These are phyloP conservation scores for Tupiocoris notatus DNA, from an alignment of 2,888 invertebrate species.

Conservation along the genomic window DNA sequence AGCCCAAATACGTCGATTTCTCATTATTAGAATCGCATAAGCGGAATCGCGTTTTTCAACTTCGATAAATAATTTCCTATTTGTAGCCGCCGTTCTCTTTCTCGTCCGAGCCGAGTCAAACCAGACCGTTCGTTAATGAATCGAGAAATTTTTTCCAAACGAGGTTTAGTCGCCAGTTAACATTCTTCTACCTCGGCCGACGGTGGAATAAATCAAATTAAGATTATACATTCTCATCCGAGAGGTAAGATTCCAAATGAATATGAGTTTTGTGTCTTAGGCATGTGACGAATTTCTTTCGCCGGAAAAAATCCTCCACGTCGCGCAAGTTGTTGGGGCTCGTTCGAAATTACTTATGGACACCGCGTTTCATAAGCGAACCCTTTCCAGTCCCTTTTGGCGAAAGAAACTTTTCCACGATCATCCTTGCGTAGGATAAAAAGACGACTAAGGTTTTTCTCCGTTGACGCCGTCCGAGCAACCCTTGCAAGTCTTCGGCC, in stretches of 20 bases:
- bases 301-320: slow-evolving; percentile 18
- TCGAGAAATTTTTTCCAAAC: slow-evolving; percentile 2
- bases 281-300: slow-evolving; percentile 38
- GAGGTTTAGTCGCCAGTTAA: slow-evolving; percentile 37
- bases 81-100: neutral
- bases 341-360: slow-evolving; percentile 34
- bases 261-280: slow-evolving; percentile 36
- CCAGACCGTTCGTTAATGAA: slow-evolving; percentile 31
- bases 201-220: slow-evolving; percentile 35
- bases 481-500: neutral
- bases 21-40: neutral
- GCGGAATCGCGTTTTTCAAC: neutral
- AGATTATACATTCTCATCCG: slow-evolving; percentile 39
- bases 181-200: slow-evolving; percentile 20
- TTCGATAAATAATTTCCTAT: neutral
- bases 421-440: slow-evolving; percentile 21
- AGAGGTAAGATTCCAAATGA: slow-evolving; percentile 35
- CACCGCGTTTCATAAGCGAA: slow-evolving; percentile 25
- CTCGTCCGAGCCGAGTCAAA: neutral
- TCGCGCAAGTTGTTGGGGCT: neutral
- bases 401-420: slow-evolving; percentile 20
- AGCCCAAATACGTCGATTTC: neutral
- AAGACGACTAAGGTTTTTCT: slow-evolving; percentile 28
- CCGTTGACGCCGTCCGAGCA: slow-evolving; percentile 11
- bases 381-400: slow-evolving; percentile 5